Conservation (phyloP, 2,888 invertebrate species). For the Plagiodera versicolora region DNA sequence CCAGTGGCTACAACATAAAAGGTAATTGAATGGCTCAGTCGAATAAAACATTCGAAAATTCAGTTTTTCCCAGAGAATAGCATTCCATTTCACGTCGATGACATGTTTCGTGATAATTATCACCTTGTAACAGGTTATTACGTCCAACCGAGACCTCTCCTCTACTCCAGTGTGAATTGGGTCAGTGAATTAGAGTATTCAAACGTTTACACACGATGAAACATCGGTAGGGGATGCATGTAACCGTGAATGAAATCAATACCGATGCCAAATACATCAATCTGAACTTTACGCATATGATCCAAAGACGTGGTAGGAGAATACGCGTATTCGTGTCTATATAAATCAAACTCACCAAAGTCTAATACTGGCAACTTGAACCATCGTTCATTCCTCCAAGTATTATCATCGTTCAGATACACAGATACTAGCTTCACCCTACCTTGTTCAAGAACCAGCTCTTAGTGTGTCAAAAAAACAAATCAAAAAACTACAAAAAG, state of each 20-base stretch:
- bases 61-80: background rate
- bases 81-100: background rate
- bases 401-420: no score
- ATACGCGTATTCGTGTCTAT: no score
- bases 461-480: no score
- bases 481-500: no score
- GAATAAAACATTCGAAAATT: no score
- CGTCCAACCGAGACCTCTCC: background rate
- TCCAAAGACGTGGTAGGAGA: no score
- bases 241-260: background rate
- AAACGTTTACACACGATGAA: slow-evolving; percentile 7
- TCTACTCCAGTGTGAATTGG: slow-evolving; percentile 11
- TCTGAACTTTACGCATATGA: background rate
- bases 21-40: background rate
- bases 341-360: no score
- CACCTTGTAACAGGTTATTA: slow-evolving; percentile 10
- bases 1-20: no score
- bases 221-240: slow-evolving; percentile 1
- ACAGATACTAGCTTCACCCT: no score
- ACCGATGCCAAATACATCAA: background rate
- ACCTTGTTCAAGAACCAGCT: no score
- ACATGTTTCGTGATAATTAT: slow-evolving; percentile 16
- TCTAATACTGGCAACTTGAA: no score
- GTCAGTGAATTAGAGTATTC: slow-evolving; percentile 10
- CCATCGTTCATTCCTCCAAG: no score